Conservation (phyloP, 2,113 vertebrate genomes). For the Sturnus vulgaris region DNA sequence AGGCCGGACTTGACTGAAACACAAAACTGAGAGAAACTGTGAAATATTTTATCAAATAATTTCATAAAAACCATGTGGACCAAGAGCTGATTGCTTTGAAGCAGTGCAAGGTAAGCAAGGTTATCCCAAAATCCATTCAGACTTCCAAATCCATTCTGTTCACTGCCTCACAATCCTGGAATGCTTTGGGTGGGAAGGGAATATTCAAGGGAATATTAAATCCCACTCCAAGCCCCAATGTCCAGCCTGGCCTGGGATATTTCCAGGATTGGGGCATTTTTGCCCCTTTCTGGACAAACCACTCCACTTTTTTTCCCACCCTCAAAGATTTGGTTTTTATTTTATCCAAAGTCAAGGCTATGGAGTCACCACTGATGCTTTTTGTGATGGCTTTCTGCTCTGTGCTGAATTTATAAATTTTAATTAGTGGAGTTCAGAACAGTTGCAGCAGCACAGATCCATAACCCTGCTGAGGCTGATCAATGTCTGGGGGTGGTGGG, state of each 20-base stretch:
- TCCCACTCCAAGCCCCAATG: not conserved
- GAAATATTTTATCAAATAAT: fast-evolving
- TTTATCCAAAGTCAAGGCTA: not conserved
- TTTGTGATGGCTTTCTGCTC: not conserved
- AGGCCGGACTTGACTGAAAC: not conserved
- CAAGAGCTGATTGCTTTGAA: not conserved
- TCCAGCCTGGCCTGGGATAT: not conserved
- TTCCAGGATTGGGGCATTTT: not conserved
- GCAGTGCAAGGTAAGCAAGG: not conserved
- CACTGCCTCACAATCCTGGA: not conserved
- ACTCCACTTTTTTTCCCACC: too few species aligned
- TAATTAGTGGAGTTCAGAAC: not conserved
- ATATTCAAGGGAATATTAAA: not conserved
- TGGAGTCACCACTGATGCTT: not conserved
- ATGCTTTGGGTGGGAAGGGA: not conserved
- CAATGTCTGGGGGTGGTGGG: fast-evolving
- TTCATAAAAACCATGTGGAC: fast-evolving
- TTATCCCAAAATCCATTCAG: not conserved
- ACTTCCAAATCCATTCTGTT: not conserved
- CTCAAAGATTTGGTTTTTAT: not conserved
- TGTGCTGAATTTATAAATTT: not conserved
- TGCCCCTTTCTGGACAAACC: not conserved
- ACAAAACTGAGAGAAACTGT: not conserved
- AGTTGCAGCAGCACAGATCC: not conserved
- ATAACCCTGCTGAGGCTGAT: not conserved